phyloP scores from a whole-genome alignment of 2,797 vertebrate genomes.

The Oryzias sinensis region DNA sequence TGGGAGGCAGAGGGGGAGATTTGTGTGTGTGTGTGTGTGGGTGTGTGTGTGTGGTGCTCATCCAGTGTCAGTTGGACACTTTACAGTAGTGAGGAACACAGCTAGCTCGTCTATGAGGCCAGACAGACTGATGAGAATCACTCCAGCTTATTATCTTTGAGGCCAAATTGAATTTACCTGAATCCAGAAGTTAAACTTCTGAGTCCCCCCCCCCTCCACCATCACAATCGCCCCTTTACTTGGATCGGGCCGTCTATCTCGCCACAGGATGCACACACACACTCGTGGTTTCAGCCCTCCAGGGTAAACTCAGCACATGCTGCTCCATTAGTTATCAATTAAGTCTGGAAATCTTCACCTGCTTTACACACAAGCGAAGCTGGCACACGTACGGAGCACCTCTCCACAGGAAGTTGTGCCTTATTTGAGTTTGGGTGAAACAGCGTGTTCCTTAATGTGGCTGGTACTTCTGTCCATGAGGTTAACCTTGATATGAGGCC shows the following conservation, averaged over 20 bases:
- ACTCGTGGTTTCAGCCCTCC: constrained; percentile 64
- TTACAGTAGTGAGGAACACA: constrained; percentile 32
- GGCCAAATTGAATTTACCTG: constrained; percentile 70
- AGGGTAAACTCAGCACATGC: constrained; percentile 77
- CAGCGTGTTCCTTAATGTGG: constrained; percentile 44
- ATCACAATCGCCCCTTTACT: background rate
- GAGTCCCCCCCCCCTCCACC: constrained; percentile 55
- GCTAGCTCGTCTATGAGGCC: constrained; percentile 48
- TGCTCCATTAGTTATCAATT: constrained; percentile 86
- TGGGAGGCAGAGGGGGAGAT: constrained; percentile 49
- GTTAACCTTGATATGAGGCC: constrained; percentile 82
- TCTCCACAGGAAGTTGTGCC: constrained; percentile 55
- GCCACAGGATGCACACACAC: constrained; percentile 42
- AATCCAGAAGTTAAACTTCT: constrained; percentile 64
- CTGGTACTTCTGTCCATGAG: constrained; percentile 72
- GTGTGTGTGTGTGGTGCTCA: constrained; percentile 13
- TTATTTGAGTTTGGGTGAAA: constrained; percentile 47
- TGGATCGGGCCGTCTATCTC: constrained; percentile 24
- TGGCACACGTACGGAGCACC: constrained; percentile 20
- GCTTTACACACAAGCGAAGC: constrained; percentile 54
- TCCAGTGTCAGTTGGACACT: constrained; percentile 32
- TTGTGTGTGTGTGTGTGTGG: constrained; percentile 21
- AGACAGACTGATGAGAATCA: constrained; percentile 59
- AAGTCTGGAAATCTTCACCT: constrained; percentile 81
- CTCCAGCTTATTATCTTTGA: constrained; percentile 69